phyloP scores from a whole-genome alignment of 1,140 invertebrate species.

The Bombus pascuorum region DNA sequence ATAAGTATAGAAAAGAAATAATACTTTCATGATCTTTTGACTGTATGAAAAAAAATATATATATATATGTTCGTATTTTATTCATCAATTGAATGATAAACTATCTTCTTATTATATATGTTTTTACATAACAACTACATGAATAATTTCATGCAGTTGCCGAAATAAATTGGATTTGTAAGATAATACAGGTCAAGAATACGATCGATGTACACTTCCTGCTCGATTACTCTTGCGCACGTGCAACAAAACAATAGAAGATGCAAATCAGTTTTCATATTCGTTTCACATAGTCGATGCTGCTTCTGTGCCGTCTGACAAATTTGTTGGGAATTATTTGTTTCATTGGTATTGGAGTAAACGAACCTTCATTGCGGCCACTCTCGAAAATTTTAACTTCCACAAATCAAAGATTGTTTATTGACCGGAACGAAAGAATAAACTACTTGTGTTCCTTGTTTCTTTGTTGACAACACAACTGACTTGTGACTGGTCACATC shows the following conservation, averaged over 20 bases:
- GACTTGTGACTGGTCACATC: background rate
- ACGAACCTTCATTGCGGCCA: background rate
- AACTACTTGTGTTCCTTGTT: slow-evolving; percentile 8
- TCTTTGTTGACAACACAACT: slow-evolving; percentile 36
- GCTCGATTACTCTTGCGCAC: slow-evolving; percentile 30
- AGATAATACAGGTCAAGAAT: slow-evolving; percentile 45
- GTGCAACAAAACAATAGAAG: slow-evolving; percentile 32
- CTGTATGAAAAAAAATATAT: background rate
- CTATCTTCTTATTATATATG: too few species aligned
- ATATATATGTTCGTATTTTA: background rate
- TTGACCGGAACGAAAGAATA: background rate
- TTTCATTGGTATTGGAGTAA: background rate
- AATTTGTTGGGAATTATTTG: background rate
- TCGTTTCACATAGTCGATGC: background rate
- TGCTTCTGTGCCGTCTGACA: background rate
- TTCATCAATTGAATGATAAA: background rate
- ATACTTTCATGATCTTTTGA: background rate
- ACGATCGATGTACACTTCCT: slow-evolving; percentile 46
- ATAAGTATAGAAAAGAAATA: background rate
- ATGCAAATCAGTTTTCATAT: slow-evolving; percentile 30
- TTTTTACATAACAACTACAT: background rate
- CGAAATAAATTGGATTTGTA: slow-evolving; percentile 21
- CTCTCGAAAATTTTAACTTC: too few species aligned
- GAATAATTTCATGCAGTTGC: background rate
- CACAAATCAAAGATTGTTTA: background rate